Conservation (phyloP, 2,797 vertebrate species). For the Dendrocincla tyrannina region DNA sequence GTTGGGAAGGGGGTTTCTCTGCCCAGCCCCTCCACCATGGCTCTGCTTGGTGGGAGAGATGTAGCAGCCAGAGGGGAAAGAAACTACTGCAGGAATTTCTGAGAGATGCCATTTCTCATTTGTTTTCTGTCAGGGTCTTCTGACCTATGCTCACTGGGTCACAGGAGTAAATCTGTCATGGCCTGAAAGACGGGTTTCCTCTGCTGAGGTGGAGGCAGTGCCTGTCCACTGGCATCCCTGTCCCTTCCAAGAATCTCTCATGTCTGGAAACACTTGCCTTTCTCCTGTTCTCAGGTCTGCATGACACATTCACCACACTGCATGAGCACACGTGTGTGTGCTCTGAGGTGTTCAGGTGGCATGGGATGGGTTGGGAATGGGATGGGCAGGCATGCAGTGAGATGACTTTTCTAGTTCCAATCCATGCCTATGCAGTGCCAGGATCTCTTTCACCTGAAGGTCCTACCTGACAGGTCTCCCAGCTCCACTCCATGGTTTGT, state of each 20-base stretch:
- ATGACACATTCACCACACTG: rapidly evolving
- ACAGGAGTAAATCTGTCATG: not conserved
- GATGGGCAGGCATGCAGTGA: rapidly evolving
- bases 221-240: not conserved
- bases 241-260: not conserved
- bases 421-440: rapidly evolving
- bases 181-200: not conserved
- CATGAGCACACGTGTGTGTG: rapidly evolving
- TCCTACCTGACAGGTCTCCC: not conserved
- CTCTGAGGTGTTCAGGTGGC: not conserved
- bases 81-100: not conserved
- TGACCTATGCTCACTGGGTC: not conserved
- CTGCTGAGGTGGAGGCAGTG: rapidly evolving
- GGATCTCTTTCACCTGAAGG: not conserved
- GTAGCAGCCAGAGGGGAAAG: rapidly evolving
- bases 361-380: not conserved
- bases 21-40: rapidly evolving
- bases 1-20: not conserved
- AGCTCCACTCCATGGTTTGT: rapidly evolving
- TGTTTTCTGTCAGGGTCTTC: not conserved
- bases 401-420: not conserved
- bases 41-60: not conserved
- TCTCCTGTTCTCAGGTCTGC: rapidly evolving
- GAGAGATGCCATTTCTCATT: not conserved
- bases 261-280: not conserved